These are phyloP conservation scores for Sebastolobus alascanus DNA, from an alignment of 2,797 vertebrate genomes.

Conservation along the genomic window DNA sequence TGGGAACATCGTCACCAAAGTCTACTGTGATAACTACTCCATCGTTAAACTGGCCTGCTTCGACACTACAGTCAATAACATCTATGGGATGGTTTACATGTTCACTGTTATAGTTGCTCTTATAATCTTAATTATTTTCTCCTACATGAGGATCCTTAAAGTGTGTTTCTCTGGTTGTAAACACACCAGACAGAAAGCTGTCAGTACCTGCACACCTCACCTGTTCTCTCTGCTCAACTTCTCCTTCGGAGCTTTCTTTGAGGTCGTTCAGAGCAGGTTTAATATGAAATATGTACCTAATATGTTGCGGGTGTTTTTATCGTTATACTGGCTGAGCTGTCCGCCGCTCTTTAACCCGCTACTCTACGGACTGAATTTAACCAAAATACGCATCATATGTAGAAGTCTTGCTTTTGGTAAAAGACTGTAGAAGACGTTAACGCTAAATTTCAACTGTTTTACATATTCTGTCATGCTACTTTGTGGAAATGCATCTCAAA, in stretches of 20 bases:
- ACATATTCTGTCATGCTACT: too few species aligned
- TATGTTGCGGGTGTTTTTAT: conserved; percentile 35
- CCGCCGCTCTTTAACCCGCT: conserved; percentile 59
- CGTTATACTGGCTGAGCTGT: conserved; percentile 49
- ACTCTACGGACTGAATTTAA: conserved; percentile 57
- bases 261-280: conserved; percentile 25
- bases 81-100: not conserved
- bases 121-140: not conserved
- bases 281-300: conserved; percentile 9
- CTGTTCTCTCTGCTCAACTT: conserved; percentile 13
- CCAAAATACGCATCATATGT: conserved; percentile 37
- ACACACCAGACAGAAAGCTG: conserved; percentile 17
- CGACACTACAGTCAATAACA: not conserved
- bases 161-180: conserved; percentile 43
- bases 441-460: too few species aligned
- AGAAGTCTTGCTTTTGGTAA: not conserved
- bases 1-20: not conserved
- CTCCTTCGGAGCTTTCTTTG: not conserved
- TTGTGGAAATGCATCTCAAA: too few species aligned
- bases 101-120: not conserved
- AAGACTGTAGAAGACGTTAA: not conserved
- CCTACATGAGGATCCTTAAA: conserved; percentile 42
- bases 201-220: conserved; percentile 47
- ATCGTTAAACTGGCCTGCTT: conserved; percentile 23
- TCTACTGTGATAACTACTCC: conserved; percentile 12